Evolutionary conservation across 2,113 vertebrate species (phyloP).

Genomic region (Leptodactylus fuscus): DNA sequence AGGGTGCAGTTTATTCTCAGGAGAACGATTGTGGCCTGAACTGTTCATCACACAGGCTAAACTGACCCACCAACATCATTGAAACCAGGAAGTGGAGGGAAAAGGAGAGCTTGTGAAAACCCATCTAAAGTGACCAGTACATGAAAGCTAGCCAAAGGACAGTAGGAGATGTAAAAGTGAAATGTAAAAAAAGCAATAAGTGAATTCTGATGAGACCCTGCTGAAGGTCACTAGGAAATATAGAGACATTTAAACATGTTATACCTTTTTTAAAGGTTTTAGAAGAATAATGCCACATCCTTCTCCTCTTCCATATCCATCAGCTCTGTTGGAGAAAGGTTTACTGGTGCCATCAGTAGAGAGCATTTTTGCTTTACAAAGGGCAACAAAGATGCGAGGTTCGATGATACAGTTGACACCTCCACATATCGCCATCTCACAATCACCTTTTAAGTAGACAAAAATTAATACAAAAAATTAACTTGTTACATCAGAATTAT

Average conservation of each 20-base stretch:
- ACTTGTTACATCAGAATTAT: neutral
- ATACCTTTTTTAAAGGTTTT: conserved; percentile 80
- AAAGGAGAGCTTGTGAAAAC: too few species aligned
- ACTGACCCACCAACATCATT: too few species aligned
- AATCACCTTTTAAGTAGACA: conserved; percentile 74
- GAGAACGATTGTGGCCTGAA: too few species aligned
- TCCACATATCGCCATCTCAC: conserved; percentile 84
- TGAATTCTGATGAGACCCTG: too few species aligned
- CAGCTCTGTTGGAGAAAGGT: conserved; percentile 79
- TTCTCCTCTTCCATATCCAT: conserved; percentile 88
- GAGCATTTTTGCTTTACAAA: conserved; percentile 86
- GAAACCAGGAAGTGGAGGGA: too few species aligned
- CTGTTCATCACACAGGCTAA: too few species aligned
- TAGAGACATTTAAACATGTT: neutral
- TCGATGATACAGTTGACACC: conserved; percentile 85
- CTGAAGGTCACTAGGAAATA: neutral
- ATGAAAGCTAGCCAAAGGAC: too few species aligned
- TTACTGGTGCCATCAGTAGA: conserved; percentile 83
- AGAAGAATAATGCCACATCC: conserved; percentile 85
- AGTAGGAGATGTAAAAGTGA: too few species aligned
- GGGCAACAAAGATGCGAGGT: conserved; percentile 79
- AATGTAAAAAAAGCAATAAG: too few species aligned
- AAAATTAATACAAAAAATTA: too few species aligned
- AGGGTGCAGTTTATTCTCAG: too few species aligned
- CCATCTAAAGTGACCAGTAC: too few species aligned